Evolutionary conservation across 2,888 invertebrate species (phyloP).

Genomic region (Lithophane socia): DNA sequence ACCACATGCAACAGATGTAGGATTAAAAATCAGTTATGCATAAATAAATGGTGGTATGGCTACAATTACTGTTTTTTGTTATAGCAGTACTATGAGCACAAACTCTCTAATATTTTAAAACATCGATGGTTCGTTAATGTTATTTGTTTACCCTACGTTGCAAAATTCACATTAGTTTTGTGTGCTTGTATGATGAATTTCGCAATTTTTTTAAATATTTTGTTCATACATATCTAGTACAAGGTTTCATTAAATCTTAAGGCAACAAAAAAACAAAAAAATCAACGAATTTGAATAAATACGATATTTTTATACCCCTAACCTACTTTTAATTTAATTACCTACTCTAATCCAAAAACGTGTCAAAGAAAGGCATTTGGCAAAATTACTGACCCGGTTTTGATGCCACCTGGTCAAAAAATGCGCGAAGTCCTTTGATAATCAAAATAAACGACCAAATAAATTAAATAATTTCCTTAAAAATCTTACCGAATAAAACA

Average conservation of each 20-base stretch:
- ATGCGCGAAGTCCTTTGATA: too few relatives aligned
- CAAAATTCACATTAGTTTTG: not conserved
- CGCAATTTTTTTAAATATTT: not conserved
- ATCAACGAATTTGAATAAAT: not conserved
- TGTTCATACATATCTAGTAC: not conserved
- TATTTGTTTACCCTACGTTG: not conserved
- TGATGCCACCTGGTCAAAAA: not conserved
- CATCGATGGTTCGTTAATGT: not conserved
- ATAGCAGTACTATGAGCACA: not conserved
- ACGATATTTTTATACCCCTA: not conserved
- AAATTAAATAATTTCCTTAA: not conserved
- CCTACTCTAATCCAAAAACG: not conserved
- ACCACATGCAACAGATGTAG: conserved; percentile 48
- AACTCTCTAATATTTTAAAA: not conserved
- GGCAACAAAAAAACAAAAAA: not conserved
- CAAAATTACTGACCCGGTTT: not conserved
- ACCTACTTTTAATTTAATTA: not conserved
- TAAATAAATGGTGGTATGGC: conserved; percentile 11
- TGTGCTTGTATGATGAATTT: not conserved
- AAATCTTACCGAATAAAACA: conserved; percentile 20
- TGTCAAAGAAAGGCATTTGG: not conserved
- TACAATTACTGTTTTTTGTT: not conserved
- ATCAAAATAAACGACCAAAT: not conserved
- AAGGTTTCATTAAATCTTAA: not conserved
- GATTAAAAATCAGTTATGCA: conserved; percentile 37